Evolutionary conservation across 2,797 vertebrate genomes (phyloP).

Genomic region (Pseudotriccus pelzelni): DNA sequence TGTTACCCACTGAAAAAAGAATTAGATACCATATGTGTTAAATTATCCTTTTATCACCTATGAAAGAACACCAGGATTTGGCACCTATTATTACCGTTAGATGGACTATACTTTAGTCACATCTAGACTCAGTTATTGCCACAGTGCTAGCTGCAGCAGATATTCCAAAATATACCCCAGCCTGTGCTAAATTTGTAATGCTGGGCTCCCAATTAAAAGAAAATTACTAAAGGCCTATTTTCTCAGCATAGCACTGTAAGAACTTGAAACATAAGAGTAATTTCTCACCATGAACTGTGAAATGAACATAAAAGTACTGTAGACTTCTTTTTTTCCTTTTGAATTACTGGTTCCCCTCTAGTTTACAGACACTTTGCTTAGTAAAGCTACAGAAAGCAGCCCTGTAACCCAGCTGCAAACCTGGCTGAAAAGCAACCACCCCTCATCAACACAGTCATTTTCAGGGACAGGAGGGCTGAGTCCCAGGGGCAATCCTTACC

Average conservation of each 20-base stretch:
- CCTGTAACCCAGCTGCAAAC: neutral
- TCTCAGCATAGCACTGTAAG: neutral
- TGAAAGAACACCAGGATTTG: neutral
- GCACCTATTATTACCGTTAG: conserved; percentile 1
- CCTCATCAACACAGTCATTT: neutral
- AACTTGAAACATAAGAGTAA: conserved; percentile 20
- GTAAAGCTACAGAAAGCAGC: neutral
- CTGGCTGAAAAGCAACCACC: neutral
- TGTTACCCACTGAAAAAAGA: neutral
- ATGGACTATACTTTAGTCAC: neutral
- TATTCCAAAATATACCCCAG: conserved; percentile 16
- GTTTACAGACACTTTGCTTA: neutral
- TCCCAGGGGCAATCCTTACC: neutral
- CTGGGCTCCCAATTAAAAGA: conserved; percentile 51
- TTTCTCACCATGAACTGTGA: conserved; percentile 28
- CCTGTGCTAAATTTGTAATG: neutral
- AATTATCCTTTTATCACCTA: conserved; percentile 46
- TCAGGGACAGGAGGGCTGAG: neutral
- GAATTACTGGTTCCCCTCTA: neutral
- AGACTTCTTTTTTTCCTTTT: neutral
- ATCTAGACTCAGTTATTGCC: conserved; percentile 22
- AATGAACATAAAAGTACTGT: neutral
- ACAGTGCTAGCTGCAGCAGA: neutral
- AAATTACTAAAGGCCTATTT: conserved; percentile 36
- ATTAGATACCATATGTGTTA: conserved; percentile 6